Evolutionary conservation across 2,113 vertebrate species (phyloP), one percentile per base, ranked within the genome.

Genomic region (Centrocercus urophasianus): DNA sequence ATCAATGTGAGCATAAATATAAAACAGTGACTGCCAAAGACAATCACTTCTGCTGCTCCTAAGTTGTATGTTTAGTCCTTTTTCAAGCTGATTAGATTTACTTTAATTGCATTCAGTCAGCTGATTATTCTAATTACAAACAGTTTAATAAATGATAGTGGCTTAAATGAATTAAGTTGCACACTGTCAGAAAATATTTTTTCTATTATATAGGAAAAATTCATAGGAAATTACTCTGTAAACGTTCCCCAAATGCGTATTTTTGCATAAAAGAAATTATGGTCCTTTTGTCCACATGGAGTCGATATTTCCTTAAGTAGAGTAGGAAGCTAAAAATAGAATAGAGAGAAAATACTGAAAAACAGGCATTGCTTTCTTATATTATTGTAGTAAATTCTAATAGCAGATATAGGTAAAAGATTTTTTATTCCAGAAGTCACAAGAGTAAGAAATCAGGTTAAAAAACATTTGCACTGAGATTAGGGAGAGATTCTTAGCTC

Each of bases 251-350:
- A 8, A 24, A 59, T 66, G 7, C 42, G 22, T 63, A 32, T 71
- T 73, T 81, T 61, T 16, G 34, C 10, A 40, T 81, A 13, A 27
- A 59, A 61, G 3, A 65, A 63, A 22, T 63, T 14, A 43, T 28
- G 7, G 0, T 5, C 18, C 4, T 30, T 83, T 28, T 36, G 1
- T 54, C 30, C 2, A 4, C 27, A 28, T 59, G 17, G 13, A 61
- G 7, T 52, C 70, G 50, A 36, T 34, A 45, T 22, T 36, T 24
- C 4, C 7, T 45, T 48, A 64, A 47, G 48, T 2, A 61, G 3
- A 69, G 4, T 40, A 60, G 32, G 10, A 43, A 50, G 13, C 2
- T 61, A 57, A 86, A 76, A 4, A 2, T 4, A 27, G 6, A 77
- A 18, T 70, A 28, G 45, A 20, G 10, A 1, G 3, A 14, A 74